These are phyloP conservation scores for Girardinichthys multiradiatus DNA, from an alignment of 2,113 vertebrate species.

Conservation along the genomic window DNA sequence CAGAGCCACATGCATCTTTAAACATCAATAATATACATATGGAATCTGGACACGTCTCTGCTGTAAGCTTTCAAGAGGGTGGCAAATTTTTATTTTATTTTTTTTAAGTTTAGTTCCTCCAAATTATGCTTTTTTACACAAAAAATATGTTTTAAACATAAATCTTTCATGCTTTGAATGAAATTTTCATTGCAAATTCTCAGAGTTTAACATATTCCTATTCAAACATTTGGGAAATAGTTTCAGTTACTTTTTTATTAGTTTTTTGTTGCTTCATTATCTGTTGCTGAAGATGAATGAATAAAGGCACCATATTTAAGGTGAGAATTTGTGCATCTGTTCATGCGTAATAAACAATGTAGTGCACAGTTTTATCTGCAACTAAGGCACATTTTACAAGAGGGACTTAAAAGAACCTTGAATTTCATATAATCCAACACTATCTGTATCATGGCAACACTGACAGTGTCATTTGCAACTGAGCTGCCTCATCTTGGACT, in stretches of 20 bases:
- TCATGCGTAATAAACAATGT: not conserved
- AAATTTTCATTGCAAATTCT: slow-evolving; percentile 6
- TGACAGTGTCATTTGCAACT: slow-evolving; percentile 38
- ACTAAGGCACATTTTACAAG: no score
- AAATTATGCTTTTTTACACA: no score
- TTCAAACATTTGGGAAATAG: no score
- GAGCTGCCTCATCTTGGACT: slow-evolving; percentile 41
- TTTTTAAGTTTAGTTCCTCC: not conserved
- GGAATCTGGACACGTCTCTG: not conserved
- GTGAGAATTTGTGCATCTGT: not conserved
- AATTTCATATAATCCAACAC: no score
- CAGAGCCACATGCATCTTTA: not conserved
- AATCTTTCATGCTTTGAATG: slow-evolving; percentile 23
- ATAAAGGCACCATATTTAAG: no score
- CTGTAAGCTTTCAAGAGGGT: slow-evolving; percentile 10
- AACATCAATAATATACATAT: not conserved
- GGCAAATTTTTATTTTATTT: not conserved
- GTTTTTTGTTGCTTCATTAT: no score
- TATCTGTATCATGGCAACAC: slow-evolving; percentile 51
- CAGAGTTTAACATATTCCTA: no score
- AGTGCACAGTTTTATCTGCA: slow-evolving; percentile 32
- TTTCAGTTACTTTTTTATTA: no score
- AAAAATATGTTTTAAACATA: no score
- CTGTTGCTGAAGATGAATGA: no score
- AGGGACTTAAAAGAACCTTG: no score